Percentiles rank a stretch among this genome's conserved stretches.
Conservation (phyloP, 2,888 invertebrate genomes). For the Galerucella pusilla region DNA sequence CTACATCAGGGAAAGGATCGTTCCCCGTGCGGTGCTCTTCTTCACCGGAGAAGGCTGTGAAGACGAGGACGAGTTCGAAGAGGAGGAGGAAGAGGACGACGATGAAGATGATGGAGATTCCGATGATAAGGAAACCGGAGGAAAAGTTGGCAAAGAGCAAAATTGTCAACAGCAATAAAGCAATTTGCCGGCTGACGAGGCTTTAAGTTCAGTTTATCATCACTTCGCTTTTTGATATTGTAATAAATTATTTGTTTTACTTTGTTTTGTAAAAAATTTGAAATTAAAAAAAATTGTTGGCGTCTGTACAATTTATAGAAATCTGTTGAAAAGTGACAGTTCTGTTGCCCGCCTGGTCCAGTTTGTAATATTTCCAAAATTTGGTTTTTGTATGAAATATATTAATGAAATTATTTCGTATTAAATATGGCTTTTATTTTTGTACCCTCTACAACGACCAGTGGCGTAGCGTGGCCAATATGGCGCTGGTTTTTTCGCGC, state of each 20-base stretch:
- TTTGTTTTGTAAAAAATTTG: background rate
- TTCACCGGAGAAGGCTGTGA: conserved; percentile 92
- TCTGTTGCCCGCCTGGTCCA: conserved; percentile 22
- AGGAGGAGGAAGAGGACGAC: conserved; percentile 85
- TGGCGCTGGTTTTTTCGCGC: too few relatives aligned
- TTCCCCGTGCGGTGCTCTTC: conserved; percentile 96
- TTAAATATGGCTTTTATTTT: conserved; percentile 18
- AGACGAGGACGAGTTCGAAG: conserved; percentile 80
- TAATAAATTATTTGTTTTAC: conserved; percentile 11
- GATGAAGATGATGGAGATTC: conserved; percentile 78
- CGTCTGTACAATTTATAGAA: conserved; percentile 22
- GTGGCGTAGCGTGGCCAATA: too few relatives aligned
- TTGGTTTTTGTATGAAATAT: conserved; percentile 41
- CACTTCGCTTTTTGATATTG: conserved; percentile 6
- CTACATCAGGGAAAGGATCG: conserved; percentile 94
- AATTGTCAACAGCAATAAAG: conserved; percentile 63
- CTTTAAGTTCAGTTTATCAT: conserved; percentile 8
- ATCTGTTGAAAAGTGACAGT: conserved; percentile 28
- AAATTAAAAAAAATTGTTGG: conserved; percentile 32
- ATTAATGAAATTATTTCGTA: conserved; percentile 38
- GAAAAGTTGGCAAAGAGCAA: conserved; percentile 58
- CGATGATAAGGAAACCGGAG: conserved; percentile 57
- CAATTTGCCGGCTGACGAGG: background rate
- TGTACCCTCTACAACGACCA: too few relatives aligned
- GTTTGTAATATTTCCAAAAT: conserved; percentile 40